Conservation (phyloP, 2,797 vertebrate species). For the Chloroceryle amazona region DNA sequence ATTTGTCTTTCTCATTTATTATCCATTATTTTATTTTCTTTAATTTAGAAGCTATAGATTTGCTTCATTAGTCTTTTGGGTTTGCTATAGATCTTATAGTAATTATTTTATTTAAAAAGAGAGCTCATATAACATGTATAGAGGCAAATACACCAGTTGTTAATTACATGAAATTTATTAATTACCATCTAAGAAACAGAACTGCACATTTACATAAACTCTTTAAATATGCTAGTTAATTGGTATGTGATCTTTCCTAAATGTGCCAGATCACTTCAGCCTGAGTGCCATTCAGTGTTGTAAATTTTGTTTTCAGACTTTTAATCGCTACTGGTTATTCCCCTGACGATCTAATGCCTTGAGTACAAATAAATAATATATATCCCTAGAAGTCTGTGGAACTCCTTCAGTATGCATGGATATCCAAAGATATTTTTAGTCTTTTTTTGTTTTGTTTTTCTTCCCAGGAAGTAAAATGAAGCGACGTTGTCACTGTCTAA, state of each 20-base stretch:
- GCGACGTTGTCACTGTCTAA: accelerated
- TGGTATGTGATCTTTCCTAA: slow-evolving; percentile 21
- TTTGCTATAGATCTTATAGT: neutral
- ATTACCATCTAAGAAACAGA: neutral
- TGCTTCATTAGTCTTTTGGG: neutral
- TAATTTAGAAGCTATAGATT: neutral
- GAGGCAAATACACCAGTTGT: neutral
- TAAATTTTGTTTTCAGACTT: slow-evolving; percentile 42
- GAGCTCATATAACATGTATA: neutral
- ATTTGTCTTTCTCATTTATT: neutral
- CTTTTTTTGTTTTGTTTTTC: neutral
- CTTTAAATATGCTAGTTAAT: slow-evolving; percentile 27
- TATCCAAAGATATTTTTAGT: neutral
- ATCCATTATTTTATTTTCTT: neutral
- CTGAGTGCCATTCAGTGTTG: neutral
- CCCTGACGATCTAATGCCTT: slow-evolving; percentile 16
- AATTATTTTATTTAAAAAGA: neutral
- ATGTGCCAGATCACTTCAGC: neutral
- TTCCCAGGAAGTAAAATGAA: neutral
- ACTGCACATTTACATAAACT: neutral
- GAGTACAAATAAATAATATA: slow-evolving; percentile 7
- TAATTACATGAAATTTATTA: neutral
- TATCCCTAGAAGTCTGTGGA: neutral
- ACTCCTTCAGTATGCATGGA: neutral
- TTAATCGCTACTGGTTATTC: slow-evolving; percentile 26